Evolutionary conservation across 2,797 vertebrate genomes (phyloP), one percentile per base, ranked within the genome.

Genomic region (Acanthornis magna): DNA sequence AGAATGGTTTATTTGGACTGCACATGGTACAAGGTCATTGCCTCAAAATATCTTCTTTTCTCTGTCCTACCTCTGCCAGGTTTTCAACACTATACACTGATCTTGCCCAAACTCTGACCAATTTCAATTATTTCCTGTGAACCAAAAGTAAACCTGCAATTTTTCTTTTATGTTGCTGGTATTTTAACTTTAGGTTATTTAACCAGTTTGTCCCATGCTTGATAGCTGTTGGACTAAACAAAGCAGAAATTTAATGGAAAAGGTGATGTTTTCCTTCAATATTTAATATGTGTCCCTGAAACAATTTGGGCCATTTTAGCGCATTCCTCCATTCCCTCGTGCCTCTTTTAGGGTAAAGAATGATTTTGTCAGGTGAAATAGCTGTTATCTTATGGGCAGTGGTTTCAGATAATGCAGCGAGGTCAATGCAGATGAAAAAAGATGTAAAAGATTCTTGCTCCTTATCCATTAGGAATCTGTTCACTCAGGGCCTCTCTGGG

Each of bases 391-490:
- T 55, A 25, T 21, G 68, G 57, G 50, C 53, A 80, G 50, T 43
- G 20, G 61, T 65, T 91, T 80, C 91, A 93, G 83, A 89, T 68
- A 92, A 83, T 15, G 62, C 61, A 80, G 34, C 27, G 19, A 91
- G 61, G 89, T 89, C 91, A 91, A 58, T 85, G 57, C 14, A 51
- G 72, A 93, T 48, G 43, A 73, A 75, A 81, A 84, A 84, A 86
- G 26, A 91, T 89, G 11, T 68, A 84, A 82, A 85, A 60, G 30
- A 89, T 68, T 32, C 54, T 84, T 65, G 70, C 16, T 68, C 54
- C 68, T 85, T 91, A 67, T 93, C 75, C 30, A 85, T 91, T 93
- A 96, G 77, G 84, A 92, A 87, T 79, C 61, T 85, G 10, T 91
- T 82, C 83, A 89, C 58, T 79, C 80, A 53, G 53, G 79, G 86